Conservation (phyloP, 2,113 vertebrate genomes). For the Melanocharis versteri region DNA sequence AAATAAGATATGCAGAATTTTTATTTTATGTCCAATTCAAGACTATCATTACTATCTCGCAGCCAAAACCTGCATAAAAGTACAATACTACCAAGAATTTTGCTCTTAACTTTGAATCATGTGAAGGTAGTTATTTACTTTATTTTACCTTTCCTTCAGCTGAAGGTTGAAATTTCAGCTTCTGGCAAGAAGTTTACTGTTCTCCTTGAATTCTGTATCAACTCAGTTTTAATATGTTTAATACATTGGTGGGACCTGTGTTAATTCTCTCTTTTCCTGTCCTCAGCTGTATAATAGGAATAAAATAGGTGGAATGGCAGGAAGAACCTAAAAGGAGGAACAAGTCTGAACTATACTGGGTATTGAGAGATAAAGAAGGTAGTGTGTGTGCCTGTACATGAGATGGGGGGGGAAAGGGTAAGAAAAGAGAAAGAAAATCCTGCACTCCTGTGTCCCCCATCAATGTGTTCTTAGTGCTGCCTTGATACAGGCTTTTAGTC, state of each 20-base stretch:
- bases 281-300: neutral
- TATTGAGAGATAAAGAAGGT: neutral
- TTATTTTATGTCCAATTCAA: neutral
- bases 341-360: neutral
- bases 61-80: neutral
- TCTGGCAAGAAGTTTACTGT: neutral
- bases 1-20: neutral
- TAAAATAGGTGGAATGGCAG: neutral
- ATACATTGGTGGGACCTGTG: neutral
- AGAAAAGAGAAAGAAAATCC: neutral
- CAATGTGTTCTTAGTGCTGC: neutral
- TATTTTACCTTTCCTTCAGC: neutral
- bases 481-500: neutral
- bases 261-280: neutral
- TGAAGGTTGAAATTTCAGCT: neutral
- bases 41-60: neutral
- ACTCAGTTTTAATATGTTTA: neutral
- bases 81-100: neutral
- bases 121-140: neutral
- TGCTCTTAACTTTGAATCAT: neutral
- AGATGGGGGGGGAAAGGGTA: fast-evolving
- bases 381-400: no score
- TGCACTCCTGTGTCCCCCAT: fast-evolving
- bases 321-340: neutral
- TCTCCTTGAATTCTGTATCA: neutral